phyloP scores from a whole-genome alignment of 2,888 invertebrate species.

The Drosophila mimica region DNA sequence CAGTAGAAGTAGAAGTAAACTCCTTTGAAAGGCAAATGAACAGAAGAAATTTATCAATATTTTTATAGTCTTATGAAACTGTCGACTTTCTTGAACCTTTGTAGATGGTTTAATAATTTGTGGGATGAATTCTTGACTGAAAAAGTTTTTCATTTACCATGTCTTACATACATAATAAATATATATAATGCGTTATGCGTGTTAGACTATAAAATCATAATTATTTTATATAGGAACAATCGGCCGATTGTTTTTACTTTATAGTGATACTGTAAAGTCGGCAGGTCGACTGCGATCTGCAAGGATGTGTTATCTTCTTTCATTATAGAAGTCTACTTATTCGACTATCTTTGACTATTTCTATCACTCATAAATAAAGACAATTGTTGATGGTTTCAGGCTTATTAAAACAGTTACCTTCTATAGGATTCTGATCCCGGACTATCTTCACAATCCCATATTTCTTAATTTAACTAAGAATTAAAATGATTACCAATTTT shows the following conservation, averaged over 20 bases:
- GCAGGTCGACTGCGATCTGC: background rate
- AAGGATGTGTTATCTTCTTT: background rate
- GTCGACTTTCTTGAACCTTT: background rate
- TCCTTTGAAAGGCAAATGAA: background rate
- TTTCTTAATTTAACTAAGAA: background rate
- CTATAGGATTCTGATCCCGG: background rate
- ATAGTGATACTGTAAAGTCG: background rate
- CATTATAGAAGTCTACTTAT: background rate
- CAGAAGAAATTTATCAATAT: background rate
- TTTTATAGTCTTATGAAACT: background rate
- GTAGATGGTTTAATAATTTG: background rate
- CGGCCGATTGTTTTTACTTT: background rate
- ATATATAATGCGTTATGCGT: background rate
- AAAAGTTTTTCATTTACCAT: background rate
- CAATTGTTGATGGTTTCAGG: background rate
- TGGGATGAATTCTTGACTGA: background rate
- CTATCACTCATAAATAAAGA: background rate
- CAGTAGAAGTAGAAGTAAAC: too few species aligned
- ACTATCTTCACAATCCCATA: background rate
- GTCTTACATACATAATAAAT: too few species aligned
- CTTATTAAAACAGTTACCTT: background rate
- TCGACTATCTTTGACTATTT: background rate
- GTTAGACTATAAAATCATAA: background rate
- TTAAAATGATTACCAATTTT: background rate
- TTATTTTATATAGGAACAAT: background rate